A percentile compares a stretch with the other conserved stretches of the same genome.
Conservation (phyloP, 2,797 vertebrate species). For the Dipus sagitta region DNA sequence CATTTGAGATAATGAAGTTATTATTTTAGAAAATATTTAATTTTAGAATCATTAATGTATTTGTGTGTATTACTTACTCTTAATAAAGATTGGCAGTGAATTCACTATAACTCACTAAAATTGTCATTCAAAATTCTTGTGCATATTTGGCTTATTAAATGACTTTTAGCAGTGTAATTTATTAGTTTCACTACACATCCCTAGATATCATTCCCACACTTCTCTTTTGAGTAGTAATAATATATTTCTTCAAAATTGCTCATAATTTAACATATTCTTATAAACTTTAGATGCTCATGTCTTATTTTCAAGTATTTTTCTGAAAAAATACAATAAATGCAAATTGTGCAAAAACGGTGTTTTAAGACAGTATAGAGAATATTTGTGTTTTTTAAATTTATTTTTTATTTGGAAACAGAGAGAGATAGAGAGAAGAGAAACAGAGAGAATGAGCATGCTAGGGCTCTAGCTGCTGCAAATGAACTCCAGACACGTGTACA, state of each 20-base stretch:
- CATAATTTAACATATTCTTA: slow-evolving; percentile 24
- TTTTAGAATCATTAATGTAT: slow-evolving; percentile 62
- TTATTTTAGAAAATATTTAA: slow-evolving; percentile 33
- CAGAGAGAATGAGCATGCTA: too few species aligned
- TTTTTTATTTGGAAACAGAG: too few species aligned
- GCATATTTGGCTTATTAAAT: slow-evolving; percentile 80
- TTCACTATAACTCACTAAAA: background rate
- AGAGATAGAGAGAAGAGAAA: too few species aligned
- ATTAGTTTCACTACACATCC: slow-evolving; percentile 73
- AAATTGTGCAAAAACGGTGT: slow-evolving; percentile 44
- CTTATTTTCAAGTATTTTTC: background rate
- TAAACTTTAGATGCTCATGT: background rate
- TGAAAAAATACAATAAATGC: background rate
- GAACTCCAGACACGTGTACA: too few species aligned
- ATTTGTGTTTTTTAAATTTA: background rate
- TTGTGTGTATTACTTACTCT: slow-evolving; percentile 38
- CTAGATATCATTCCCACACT: background rate
- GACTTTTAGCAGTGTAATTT: slow-evolving; percentile 80
- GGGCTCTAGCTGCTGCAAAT: too few species aligned
- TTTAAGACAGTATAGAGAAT: slow-evolving; percentile 24
- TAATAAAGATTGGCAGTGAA: background rate
- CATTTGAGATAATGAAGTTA: slow-evolving; percentile 12
- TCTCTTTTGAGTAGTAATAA: slow-evolving; percentile 51
- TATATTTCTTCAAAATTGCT: slow-evolving; percentile 41
- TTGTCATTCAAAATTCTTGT: slow-evolving; percentile 66